These are phyloP conservation scores for Subanguina moxae DNA, from an alignment of 1,140 invertebrate species.

Conservation along the genomic window DNA sequence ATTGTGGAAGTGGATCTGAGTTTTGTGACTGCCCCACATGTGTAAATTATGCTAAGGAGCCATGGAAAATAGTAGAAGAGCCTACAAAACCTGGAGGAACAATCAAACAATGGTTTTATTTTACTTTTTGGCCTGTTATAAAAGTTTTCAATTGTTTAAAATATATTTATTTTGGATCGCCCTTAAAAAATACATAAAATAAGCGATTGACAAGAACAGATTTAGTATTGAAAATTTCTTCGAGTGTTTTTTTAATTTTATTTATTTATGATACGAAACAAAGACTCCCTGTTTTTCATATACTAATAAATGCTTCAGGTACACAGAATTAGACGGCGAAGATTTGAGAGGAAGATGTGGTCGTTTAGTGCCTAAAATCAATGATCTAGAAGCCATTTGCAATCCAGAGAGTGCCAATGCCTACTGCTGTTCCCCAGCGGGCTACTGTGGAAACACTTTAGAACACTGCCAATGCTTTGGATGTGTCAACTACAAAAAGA, in stretches of 20 bases:
- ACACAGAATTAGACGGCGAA: slow-evolving; percentile 42
- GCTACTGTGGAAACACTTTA: slow-evolving; percentile 44
- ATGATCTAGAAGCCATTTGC: slow-evolving; percentile 38
- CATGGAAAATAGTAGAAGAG: slow-evolving; percentile 43
- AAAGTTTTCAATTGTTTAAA: no score
- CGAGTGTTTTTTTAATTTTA: no score
- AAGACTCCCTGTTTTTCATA: no score
- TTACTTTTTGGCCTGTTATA: no score
- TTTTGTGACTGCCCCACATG: slow-evolving; percentile 46
- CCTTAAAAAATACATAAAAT: no score
- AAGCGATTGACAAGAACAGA: no score
- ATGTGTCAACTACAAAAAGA: slow-evolving; percentile 42
- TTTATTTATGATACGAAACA: no score
- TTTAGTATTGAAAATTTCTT: no score
- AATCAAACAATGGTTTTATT: no score
- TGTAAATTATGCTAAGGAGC: slow-evolving; percentile 45
- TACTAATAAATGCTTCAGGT: slow-evolving; percentile 18
- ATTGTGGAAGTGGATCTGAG: slow-evolving; percentile 33
- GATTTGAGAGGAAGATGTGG: slow-evolving; percentile 47
- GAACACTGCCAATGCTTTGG: slow-evolving; percentile 47
- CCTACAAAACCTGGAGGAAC: slow-evolving; percentile 34
- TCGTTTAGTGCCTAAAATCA: slow-evolving; percentile 23
- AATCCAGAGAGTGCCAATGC: slow-evolving; percentile 39
- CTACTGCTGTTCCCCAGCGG: slow-evolving; percentile 45
- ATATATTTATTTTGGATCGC: no score